phyloP scores from a whole-genome alignment of 2,888 invertebrate species.

The Microchrysa polita region DNA sequence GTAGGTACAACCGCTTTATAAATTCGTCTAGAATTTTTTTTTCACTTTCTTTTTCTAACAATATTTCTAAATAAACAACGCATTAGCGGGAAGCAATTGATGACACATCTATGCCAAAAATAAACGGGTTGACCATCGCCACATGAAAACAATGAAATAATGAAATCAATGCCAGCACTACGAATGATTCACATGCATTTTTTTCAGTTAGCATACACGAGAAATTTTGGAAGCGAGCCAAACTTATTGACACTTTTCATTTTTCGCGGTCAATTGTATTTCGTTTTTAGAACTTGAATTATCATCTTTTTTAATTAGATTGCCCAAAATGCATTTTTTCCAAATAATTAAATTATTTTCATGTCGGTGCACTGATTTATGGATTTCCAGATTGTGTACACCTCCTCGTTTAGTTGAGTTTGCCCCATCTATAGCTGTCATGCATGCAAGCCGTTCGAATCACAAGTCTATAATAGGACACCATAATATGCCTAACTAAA shows the following conservation, averaged over 20 bases:
- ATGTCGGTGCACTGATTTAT: no score
- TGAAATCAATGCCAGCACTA: background rate
- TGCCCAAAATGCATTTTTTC: no score
- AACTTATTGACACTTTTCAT: conserved; percentile 3
- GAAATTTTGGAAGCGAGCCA: background rate
- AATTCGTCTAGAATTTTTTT: no score
- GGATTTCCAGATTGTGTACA: no score
- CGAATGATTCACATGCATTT: background rate
- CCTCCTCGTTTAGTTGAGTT: no score
- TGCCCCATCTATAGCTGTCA: no score
- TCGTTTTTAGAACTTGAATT: background rate
- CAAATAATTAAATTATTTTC: no score
- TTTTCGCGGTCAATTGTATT: conserved; percentile 10
- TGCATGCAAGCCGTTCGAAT: no score
- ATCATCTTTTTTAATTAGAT: conserved; percentile 2
- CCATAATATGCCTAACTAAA: no score
- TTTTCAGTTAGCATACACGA: background rate
- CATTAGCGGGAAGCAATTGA: background rate
- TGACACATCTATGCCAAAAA: conserved; percentile 8
- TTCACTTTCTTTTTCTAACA: background rate
- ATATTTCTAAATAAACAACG: background rate
- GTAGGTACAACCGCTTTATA: no score
- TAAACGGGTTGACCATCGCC: background rate
- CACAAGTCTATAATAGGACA: no score
- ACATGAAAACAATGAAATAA: conserved; percentile 14